Conservation (phyloP, 1,140 invertebrate species). For the Heliconius melpomene region DNA sequence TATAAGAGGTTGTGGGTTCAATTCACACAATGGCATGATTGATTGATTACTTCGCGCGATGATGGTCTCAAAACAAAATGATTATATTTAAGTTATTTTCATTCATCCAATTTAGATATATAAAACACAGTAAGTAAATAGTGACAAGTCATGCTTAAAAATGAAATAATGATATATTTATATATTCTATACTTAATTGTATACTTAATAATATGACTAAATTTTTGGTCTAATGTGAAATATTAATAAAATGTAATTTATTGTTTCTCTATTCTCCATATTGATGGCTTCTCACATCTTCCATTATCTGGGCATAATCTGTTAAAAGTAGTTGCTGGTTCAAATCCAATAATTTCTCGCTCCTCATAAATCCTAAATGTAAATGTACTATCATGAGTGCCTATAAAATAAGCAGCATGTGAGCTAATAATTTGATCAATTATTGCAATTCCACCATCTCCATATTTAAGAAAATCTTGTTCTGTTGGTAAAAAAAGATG, state of each 20-base stretch:
- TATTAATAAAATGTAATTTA: not conserved
- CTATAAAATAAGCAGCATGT: constrained; percentile 93
- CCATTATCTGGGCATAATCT: constrained; percentile 86
- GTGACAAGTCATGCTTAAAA: no score
- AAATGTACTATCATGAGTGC: constrained; percentile 97
- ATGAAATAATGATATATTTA: no score
- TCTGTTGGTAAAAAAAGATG: constrained; percentile 60
- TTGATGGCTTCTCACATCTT: constrained; percentile 64
- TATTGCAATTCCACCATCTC: constrained; percentile 95
- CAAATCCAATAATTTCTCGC: constrained; percentile 95
- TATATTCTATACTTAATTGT: no score
- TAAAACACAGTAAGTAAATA: no score
- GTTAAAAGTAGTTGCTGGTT: constrained; percentile 92
- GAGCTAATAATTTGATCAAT: constrained; percentile 98
- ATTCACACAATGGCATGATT: no score
- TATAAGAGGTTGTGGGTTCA: no score
- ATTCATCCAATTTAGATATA: no score
- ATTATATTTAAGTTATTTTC: no score
- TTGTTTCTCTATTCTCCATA: constrained; percentile 25
- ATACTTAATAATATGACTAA: no score
- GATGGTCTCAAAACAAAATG: no score
- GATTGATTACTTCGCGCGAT: no score
- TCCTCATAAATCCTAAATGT: constrained; percentile 98
- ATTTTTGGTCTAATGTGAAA: no score
- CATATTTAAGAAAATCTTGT: constrained; percentile 82